Percentiles rank a stretch among this genome's conserved stretches.
Conservation (phyloP, 2,797 vertebrate genomes). For the Squalus acanthias region DNA sequence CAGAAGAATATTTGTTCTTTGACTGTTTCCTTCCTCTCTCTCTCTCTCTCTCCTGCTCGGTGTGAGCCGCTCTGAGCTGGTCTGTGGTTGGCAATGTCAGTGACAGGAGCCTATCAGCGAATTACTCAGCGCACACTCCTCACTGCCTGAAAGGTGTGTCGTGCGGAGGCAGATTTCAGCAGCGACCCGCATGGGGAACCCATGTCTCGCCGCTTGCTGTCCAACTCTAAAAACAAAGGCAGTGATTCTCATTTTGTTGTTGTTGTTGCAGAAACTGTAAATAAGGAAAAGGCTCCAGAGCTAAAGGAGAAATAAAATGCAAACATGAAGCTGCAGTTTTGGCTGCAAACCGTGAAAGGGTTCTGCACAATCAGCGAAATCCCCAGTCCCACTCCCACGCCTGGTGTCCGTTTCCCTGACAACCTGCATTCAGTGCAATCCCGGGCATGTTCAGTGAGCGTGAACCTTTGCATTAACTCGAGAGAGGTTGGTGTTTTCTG, state of each 20-base stretch:
- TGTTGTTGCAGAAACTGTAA: neutral
- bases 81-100: neutral
- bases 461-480: neutral
- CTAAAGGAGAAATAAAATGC: neutral
- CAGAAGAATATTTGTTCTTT: neutral
- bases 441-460: neutral
- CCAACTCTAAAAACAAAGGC: too few species aligned
- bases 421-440: neutral
- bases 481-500: too few species aligned
- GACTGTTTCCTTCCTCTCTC: neutral
- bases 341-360: neutral
- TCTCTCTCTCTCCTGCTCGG: neutral
- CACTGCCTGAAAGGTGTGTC: too few species aligned
- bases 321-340: neutral
- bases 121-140: too few species aligned
- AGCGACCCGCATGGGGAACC: too few species aligned
- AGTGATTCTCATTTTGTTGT: too few species aligned
- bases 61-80: neutral
- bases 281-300: neutral
- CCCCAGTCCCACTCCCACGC: neutral
- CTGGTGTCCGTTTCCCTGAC: neutral
- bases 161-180: too few species aligned
- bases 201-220: too few species aligned
- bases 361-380: neutral
- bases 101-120: neutral